Evolutionary conservation across 2,888 invertebrate species (phyloP), one percentile per base, ranked within the genome.

Genomic region (Agrotis segetum): DNA sequence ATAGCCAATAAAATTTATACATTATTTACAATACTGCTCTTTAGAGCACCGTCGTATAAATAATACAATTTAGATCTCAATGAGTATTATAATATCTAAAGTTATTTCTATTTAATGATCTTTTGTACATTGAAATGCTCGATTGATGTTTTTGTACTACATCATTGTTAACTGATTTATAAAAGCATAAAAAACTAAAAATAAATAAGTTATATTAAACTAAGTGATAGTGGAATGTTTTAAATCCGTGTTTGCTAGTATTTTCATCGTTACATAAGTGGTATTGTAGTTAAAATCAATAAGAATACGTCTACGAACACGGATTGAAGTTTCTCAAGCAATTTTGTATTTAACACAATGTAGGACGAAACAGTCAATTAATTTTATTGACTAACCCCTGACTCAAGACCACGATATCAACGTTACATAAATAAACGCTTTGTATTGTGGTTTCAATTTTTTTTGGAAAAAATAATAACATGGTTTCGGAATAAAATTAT

Each of bases 1-100:
- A 89, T 87, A 76, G 86, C 88, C 82, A 85, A 88, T 90, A 88
- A 77, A 86, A 86, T 88, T 88, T 91, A 88, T 92, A 93, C 90
- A 92, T 90, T 95, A 94, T 95, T 93, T 95, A 95, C 94, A 95
- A 88, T 83, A 83, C 74, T 84, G 81, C 79, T 85, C 84, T 80
- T 87, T 81, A 79, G 82, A 81, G 85, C 74, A 81, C 82, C 73
- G 79, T 79, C 77, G 80, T 78, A 85, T 86, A 85, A 86, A 88
- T 85, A 84, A 80, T 70, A 81, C 73, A 85, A 84, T 85, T 87
- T 87, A 81, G 86, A 87, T 88, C 75, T 82, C 88, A 86, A 85
- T 88, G 89, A 90, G 89, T 90, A 90, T 89, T 90, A 77, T 69
- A 80, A 76, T 71, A 71, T 63, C 60, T 72, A 80, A 74, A 76